These are phyloP conservation scores for Carapus acus DNA, from an alignment of 2,797 vertebrate genomes.

Conservation along the genomic window DNA sequence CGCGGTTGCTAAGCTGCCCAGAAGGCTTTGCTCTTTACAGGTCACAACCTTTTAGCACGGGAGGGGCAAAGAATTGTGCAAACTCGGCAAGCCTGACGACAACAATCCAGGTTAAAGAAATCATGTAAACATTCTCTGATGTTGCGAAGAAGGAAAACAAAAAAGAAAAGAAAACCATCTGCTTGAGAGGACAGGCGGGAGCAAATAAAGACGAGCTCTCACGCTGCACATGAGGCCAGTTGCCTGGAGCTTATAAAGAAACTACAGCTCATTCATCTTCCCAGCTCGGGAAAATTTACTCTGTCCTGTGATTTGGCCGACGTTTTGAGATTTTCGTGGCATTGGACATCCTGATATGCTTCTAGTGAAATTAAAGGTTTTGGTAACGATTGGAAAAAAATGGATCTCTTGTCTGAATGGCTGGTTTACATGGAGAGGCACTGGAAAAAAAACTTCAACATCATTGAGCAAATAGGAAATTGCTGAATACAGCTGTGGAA, in stretches of 20 bases:
- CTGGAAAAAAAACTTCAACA: conserved; percentile 14
- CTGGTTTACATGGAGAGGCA: conserved; percentile 25
- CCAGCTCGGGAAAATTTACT: too few species aligned
- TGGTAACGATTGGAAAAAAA: too few species aligned
- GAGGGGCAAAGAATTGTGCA: conserved; percentile 53
- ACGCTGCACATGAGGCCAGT: not conserved
- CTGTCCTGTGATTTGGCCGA: too few species aligned
- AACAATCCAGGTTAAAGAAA: conserved; percentile 26
- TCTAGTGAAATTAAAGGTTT: too few species aligned
- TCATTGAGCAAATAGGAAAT: conserved; percentile 10
- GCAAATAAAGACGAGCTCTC: too few species aligned
- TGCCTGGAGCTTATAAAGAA: conserved; percentile 7
- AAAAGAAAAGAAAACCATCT: conserved; percentile 27
- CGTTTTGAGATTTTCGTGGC: too few species aligned
- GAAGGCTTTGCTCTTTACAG: conserved; percentile 38
- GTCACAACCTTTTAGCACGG: conserved; percentile 49
- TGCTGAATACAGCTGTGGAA: too few species aligned
- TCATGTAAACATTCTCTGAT: conserved; percentile 52
- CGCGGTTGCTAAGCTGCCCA: conserved; percentile 37
- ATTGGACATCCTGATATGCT: too few species aligned
- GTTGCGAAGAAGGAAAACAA: conserved; percentile 15
- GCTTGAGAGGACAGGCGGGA: not conserved
- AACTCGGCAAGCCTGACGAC: conserved; percentile 40
- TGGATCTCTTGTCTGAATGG: conserved; percentile 12
- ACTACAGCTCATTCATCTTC: too few species aligned